Conservation (phyloP, 2,797 vertebrate species). For the Graptemys geographica region DNA sequence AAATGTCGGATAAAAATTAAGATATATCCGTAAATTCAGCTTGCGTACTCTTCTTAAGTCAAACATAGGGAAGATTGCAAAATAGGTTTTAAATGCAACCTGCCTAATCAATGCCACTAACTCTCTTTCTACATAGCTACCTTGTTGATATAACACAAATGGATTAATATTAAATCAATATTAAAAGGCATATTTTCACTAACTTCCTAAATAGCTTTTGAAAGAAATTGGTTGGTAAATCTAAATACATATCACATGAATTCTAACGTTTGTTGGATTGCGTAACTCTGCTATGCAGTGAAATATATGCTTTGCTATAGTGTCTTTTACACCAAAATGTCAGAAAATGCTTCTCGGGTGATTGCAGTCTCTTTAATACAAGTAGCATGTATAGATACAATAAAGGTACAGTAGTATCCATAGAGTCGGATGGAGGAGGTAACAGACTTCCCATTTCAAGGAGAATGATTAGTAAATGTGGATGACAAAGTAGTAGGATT, state of each 20-base stretch:
- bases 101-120: neutral
- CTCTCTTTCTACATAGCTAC: neutral
- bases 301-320: neutral
- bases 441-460: neutral
- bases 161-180: neutral
- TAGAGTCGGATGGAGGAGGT: neutral
- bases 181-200: neutral
- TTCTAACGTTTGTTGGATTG: neutral
- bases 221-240: neutral
- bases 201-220: neutral
- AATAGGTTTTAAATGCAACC: neutral
- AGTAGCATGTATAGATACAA: fast-evolving
- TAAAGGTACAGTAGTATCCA: neutral
- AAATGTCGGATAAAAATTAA: neutral
- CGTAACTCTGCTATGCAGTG: neutral
- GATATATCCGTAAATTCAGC: neutral
- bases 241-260: neutral
- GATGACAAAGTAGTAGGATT: fast-evolving
- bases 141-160: neutral
- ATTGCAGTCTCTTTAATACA: neutral
- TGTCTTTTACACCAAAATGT: neutral
- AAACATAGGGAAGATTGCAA: neutral
- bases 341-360: neutral
- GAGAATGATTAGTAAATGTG: neutral
- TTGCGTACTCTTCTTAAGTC: neutral